A percentile compares a stretch with the other conserved stretches of the same genome.
Evolutionary conservation across 2,113 vertebrate genomes (phyloP).

Genomic region (Engraulis encrasicolus): DNA sequence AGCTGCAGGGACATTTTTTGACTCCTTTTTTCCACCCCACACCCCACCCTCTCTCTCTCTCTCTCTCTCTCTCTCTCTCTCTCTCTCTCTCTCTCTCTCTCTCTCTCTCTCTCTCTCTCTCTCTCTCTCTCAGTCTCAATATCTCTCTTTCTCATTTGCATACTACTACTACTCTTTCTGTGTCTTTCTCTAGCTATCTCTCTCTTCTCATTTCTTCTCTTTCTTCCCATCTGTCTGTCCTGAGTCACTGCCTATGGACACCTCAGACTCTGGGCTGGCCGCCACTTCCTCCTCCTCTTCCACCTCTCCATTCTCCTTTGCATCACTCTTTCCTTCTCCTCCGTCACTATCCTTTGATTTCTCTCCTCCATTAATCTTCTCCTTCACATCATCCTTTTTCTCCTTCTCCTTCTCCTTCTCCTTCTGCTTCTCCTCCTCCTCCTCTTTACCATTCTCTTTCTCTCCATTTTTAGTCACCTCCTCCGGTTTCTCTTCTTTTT

Average conservation of each 20-base stretch:
- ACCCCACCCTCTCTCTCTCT: background rate
- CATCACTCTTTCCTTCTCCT: conserved; percentile 46
- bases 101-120: background rate
- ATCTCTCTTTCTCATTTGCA: conserved; percentile 22
- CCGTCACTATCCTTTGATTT: conserved; percentile 35
- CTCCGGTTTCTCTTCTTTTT: conserved; percentile 10
- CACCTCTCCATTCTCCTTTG: conserved; percentile 16
- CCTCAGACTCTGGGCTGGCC: background rate
- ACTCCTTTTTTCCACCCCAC: no score
- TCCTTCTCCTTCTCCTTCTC: conserved; percentile 55
- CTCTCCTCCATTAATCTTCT: conserved; percentile 33
- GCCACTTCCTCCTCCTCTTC: conserved; percentile 54
- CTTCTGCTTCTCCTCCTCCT: conserved; percentile 54
- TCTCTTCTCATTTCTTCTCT: conserved; percentile 15
- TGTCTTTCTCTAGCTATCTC: conserved; percentile 23
- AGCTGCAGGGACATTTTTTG: background rate
- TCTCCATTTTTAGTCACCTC: no score
- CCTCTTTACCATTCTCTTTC: conserved; percentile 42
- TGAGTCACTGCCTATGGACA: background rate
- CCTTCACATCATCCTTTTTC: conserved; percentile 33
- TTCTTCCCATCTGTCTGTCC: conserved; percentile 9
- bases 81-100: conserved; percentile 31
- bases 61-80: background rate
- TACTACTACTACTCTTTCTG: no score
- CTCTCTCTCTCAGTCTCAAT: conserved; percentile 1